phyloP scores from a whole-genome alignment of 2,888 invertebrate species.

The Zhuqinia jingwanae region DNA sequence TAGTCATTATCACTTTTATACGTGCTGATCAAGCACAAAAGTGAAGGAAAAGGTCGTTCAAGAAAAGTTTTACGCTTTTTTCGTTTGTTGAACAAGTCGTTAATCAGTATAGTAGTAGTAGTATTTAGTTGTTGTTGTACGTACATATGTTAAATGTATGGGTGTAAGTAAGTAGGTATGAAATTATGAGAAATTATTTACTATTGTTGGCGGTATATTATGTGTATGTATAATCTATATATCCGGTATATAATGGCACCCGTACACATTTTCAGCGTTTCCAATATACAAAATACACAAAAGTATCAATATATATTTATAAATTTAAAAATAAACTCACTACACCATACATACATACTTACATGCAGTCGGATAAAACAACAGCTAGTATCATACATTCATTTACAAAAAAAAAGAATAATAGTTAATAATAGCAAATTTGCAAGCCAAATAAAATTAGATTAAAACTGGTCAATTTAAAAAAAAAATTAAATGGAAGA shows the following conservation, averaged over 20 bases:
- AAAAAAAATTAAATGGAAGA: too few species aligned
- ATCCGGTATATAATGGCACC: conserved; percentile 71
- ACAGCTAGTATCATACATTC: conserved; percentile 29
- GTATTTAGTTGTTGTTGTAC: too few species aligned
- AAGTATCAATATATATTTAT: conserved; percentile 3
- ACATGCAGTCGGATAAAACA: background rate
- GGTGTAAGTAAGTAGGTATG: background rate
- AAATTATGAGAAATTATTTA: background rate
- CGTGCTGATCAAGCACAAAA: too few species aligned
- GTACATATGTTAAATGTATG: background rate
- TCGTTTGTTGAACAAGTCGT: too few species aligned
- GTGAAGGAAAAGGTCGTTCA: background rate
- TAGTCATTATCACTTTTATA: conserved; percentile 56
- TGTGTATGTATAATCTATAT: too few species aligned
- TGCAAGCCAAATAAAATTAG: background rate
- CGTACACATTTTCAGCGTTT: conserved; percentile 69
- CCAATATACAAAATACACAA: conserved; percentile 22
- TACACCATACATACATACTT: conserved; percentile 28
- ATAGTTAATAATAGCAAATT: too few species aligned
- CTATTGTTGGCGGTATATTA: too few species aligned
- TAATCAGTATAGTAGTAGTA: background rate
- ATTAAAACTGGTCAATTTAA: too few species aligned
- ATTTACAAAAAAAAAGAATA: conserved; percentile 24
- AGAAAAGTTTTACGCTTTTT: background rate
- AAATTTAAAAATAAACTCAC: too few species aligned